Evolutionary conservation across 2,888 invertebrate genomes (phyloP), one percentile per base, ranked within the genome.

Genomic region (Catotricha subobsoleta): DNA sequence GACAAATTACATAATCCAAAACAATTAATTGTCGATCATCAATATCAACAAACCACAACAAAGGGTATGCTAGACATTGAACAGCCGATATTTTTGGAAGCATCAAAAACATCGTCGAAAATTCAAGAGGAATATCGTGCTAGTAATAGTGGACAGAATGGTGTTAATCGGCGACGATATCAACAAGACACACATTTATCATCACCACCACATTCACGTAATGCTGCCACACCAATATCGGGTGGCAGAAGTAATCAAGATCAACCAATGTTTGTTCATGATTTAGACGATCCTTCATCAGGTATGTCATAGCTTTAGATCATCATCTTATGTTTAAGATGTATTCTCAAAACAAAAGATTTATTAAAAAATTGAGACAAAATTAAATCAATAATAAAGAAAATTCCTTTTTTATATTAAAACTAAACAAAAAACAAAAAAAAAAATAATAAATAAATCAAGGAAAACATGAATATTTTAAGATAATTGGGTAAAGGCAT

Each of bases 231-330:
- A 25, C 25, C 7, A 10, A 8, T 25, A 8, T 6, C 10, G 7
- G 10, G 10, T 10, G 7, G 10, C 10, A 10, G 10, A 6, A 25
- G 10, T 25, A 19, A 36, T 21, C 23, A 21, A 21, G 12, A n/a
- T 15, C 8, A 20, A 34, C 30, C 40, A 28, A 38, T 41, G 16
- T 36, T 43, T 29, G 39, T 16, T 21, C 31, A 20, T 25, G 41
- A 41, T 34, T 13, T 28, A n/a, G 42, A 42, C 25, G 44, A 44
- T 42, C 40, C 44, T 21, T 44, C 44, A 19, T 42, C 42, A 13
- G 44, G 44, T 40, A 44, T 42, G 40, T 44, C 44, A 42, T 44
- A 44, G 44, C 42, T 42, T 40, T 38, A 40, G 20, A n/a, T 42
- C n/a, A n/a, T n/a, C n/a, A n/a, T n/a, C n/a, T n/a, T n/a, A n/a